phyloP scores from a whole-genome alignment of 2,797 vertebrate genomes.

The Tolypeutes matacus region DNA sequence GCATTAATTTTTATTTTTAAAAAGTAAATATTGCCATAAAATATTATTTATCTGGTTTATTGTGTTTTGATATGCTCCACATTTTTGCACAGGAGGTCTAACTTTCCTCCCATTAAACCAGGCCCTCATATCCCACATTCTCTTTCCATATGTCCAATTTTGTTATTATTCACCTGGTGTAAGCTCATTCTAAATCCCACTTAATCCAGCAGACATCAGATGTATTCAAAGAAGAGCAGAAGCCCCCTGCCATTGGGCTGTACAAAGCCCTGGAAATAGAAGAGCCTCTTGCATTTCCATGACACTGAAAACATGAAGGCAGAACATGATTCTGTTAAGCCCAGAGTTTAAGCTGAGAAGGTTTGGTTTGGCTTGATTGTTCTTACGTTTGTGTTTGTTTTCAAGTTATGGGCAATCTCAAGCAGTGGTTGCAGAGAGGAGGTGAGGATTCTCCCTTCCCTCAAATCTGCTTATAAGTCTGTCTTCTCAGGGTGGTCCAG shows the following conservation, averaged over 20 bases:
- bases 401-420: neutral
- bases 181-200: neutral
- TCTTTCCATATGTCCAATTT: neutral
- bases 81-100: neutral
- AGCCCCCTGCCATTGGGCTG: rapidly evolving
- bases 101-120: rapidly evolving
- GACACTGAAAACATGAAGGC: neutral
- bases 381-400: neutral
- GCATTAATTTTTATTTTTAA: neutral
- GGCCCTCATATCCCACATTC: neutral
- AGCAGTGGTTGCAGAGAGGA: neutral
- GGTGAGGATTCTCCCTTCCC: neutral
- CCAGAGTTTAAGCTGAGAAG: neutral
- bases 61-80: neutral
- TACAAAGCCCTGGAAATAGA: neutral
- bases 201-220: neutral
- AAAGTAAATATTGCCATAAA: neutral
- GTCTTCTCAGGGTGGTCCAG: neutral
- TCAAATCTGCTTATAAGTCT: neutral
- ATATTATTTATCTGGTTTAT: neutral
- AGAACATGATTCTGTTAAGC: neutral
- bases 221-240: neutral
- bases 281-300: neutral
- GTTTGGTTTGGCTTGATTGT: neutral
- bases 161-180: neutral